These are phyloP conservation scores for Arvicanthis niloticus DNA, from an alignment of 2,113 vertebrate genomes.

Conservation along the genomic window DNA sequence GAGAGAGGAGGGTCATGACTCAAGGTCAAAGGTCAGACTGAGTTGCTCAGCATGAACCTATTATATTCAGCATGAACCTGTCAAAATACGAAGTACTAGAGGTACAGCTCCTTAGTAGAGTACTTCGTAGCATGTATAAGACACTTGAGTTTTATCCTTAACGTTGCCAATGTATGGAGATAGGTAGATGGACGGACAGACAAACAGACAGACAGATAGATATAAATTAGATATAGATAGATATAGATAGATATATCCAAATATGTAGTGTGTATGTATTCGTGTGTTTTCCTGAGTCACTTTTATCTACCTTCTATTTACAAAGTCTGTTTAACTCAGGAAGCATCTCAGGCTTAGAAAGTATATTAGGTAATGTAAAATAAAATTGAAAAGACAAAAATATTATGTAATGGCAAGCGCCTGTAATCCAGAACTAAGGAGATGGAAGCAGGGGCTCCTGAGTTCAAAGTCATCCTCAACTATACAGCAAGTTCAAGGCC, in stretches of 20 bases:
- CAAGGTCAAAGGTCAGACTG: background rate
- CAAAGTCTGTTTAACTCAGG: conserved; percentile 20
- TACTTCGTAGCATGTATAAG: background rate
- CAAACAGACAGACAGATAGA: too few relatives aligned
- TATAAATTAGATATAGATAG: too few relatives aligned
- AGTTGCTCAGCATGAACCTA: background rate
- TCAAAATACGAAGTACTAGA: background rate
- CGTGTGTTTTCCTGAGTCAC: background rate
- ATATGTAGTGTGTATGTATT: background rate
- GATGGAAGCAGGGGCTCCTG: background rate
- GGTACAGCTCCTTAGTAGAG: background rate
- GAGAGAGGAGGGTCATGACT: background rate
- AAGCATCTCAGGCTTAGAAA: conserved; percentile 19
- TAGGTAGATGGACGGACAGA: too few relatives aligned
- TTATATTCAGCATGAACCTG: background rate
- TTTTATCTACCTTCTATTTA: background rate
- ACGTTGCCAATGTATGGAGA: background rate
- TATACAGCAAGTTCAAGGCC: background rate
- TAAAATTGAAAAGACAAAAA: background rate
- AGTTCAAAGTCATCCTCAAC: background rate
- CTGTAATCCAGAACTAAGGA: background rate
- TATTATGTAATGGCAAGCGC: background rate
- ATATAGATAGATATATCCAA: background rate
- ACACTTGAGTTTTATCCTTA: background rate
- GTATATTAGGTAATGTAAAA: background rate